These are phyloP conservation scores for Coleophora deauratella DNA, from an alignment of 2,888 invertebrate genomes.

Conservation along the genomic window DNA sequence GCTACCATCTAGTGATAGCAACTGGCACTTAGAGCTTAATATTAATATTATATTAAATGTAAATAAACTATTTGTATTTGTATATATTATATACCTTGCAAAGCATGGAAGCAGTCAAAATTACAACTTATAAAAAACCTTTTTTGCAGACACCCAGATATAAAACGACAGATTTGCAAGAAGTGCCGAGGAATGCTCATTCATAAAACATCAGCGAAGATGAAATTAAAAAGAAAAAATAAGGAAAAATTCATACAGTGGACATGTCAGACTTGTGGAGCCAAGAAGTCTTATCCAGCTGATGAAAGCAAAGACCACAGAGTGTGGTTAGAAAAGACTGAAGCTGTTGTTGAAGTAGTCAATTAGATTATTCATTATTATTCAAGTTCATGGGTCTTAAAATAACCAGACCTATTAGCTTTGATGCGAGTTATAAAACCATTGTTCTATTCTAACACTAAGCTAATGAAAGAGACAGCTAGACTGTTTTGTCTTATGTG, in stretches of 20 bases:
- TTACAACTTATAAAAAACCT: too few relatives aligned
- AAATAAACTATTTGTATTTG: too few relatives aligned
- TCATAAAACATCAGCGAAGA: conserved; percentile 62
- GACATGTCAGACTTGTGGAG: conserved; percentile 54
- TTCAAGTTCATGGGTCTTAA: background rate
- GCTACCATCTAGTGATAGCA: too few relatives aligned
- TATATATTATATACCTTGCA: too few relatives aligned
- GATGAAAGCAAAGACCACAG: conserved; percentile 45
- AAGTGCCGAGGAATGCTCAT: conserved; percentile 70
- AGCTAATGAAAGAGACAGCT: too few relatives aligned
- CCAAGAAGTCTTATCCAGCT: conserved; percentile 35
- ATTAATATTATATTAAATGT: too few relatives aligned
- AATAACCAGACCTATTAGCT: too few relatives aligned
- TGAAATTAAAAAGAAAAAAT: conserved; percentile 58
- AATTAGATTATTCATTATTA: conserved; percentile 15
- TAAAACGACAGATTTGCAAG: conserved; percentile 76
- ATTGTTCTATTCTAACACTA: too few relatives aligned
- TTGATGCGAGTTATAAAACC: too few relatives aligned
- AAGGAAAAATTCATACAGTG: conserved; percentile 55
- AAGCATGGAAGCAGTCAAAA: too few relatives aligned
- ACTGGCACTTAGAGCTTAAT: too few relatives aligned
- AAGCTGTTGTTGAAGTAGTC: conserved; percentile 62
- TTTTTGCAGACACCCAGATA: conserved; percentile 69
- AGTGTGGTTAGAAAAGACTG: conserved; percentile 69
- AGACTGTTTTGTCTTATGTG: too few relatives aligned